Conservation (phyloP, 2,888 invertebrate species). For the Rhaphigaster nebulosa region DNA sequence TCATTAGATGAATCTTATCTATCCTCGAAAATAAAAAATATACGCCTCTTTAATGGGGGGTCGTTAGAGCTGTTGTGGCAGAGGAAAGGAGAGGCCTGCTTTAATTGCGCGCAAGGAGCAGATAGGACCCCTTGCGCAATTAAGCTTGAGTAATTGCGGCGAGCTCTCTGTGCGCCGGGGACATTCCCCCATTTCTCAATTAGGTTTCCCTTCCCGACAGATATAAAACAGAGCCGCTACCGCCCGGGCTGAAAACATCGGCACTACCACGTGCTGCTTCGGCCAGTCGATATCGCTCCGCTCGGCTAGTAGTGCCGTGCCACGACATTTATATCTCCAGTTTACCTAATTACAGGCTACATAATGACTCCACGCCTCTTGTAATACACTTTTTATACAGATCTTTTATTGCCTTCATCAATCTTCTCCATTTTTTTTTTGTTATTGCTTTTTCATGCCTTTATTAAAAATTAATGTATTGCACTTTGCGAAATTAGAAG, state of each 20-base stretch:
- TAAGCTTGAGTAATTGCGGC: constrained; percentile 52
- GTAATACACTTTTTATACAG: background rate
- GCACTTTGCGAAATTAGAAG: background rate
- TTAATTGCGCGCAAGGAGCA: constrained; percentile 21
- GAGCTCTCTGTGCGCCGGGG: background rate
- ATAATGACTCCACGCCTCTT: background rate
- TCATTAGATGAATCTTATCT: constrained; percentile 9
- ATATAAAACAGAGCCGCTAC: constrained; percentile 53
- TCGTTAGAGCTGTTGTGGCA: constrained; percentile 10
- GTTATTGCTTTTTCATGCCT: background rate
- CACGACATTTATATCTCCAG: background rate
- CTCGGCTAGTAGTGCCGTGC: background rate
- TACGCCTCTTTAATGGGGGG: background rate
- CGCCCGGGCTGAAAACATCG: constrained; percentile 18
- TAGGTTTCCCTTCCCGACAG: constrained; percentile 15
- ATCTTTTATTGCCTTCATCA: background rate
- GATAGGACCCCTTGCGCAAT: constrained; percentile 51
- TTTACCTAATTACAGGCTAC: constrained; percentile 27
- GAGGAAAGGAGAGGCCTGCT: background rate
- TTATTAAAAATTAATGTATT: background rate
- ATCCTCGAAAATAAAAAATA: background rate
- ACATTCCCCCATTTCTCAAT: constrained; percentile 56
- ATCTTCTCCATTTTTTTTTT: background rate
- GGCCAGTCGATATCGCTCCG: background rate
- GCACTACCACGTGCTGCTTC: background rate